Evolutionary conservation across 2,113 vertebrate genomes (phyloP), one percentile per base, ranked within the genome.

Genomic region (Pedetes capensis): DNA sequence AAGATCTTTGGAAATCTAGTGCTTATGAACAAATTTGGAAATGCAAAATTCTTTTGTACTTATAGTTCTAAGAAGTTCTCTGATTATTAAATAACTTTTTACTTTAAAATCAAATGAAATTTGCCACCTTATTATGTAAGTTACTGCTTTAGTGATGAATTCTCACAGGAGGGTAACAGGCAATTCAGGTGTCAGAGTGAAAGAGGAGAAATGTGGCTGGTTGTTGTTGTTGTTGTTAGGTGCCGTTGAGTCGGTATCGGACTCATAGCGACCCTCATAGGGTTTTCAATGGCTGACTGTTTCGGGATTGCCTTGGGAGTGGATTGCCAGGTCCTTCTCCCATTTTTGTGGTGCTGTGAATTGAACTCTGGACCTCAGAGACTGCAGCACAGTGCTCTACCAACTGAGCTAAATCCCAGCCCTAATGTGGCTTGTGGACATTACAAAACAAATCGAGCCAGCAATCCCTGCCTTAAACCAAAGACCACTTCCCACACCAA

Each of bases 101-200:
- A n/a, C 42, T 86, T 75, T 66, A 39, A 79, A 87, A 90, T 82
- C 9, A 51, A 64, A 68, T 55, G 29, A 42, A 78, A 66, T 47
- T 55, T 93, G 5, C 12, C 27, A 32, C 22, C n/a, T 59, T 87
- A 57, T n/a, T 6, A 55, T 64, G 51, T 2, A 23, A 17, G 23
- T 75, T 61, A 64, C 3, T 32, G 25, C 51, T 83, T 78, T 57
- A 20, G 6, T 9, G 32, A 49, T 68, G 20, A 8, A 1, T 6
- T 69, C 66, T 80, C 11, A 0, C 17, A 29, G 11, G 32, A 37
- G 66, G 59, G 20, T 39, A 47, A 25, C 6, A 61, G 32, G 39
- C 5, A 53, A 20, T 81, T 34, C 53, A 78, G 42, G 11, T 57
- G 9, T 13, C 20, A 13, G 20, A 59, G 57, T 23, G 25, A 64